Base-by-base conservation (phyloP, 2,797 vertebrate species). In the Triplophysa yarkandensis region DNA sequence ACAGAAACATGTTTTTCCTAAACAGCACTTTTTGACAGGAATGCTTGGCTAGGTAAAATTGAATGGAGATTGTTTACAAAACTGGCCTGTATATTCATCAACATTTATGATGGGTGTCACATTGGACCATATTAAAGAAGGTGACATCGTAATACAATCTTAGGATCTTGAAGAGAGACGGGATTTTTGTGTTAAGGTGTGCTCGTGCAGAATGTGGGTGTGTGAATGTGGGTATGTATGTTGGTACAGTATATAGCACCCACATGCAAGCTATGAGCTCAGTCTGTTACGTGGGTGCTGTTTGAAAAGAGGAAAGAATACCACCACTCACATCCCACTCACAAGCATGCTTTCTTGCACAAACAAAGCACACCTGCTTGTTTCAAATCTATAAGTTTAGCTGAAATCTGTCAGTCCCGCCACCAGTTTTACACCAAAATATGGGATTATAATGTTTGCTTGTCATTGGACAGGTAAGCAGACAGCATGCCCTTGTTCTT, bases 81-180 rank as follows among this genome's bases (percentile, higher is more conserved):
- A 28, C 68, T 32, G 54, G 69, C 14, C 36, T 81, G 68, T 44
- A 60, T 82, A 76, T 60, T 81, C 82, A 89, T 91, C 85, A 87
- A 87, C 87, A 89, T 85, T 83, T 86, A 81, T 86, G 70, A 83
- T 23, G 65, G 72, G 79, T 82, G 85, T 83, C 84, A 86, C 85
- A 87, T 87, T 84, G 77, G 69, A 36, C 82, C 81, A 81, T 85
- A 85, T 85, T 84, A 84, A 77, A 82, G 77, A 77, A 83, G 77
- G 69, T 73, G 83, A 74, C 39, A 62, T 25, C 72, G 48, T 71
- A 46, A 57, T 55, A 21, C 19, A 25, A 63, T 69, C 28, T 50
- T 52, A 23, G 71, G 46, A 55, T 71, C 17, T 16, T 17, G 14
- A 25, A 44, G 67, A 63, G 21, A 57, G 72, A 67, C 52, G 34